A percentile compares a stretch with the other conserved stretches of the same genome.
Conservation (phyloP, 2,888 invertebrate genomes). For the Diploptera punctata region DNA sequence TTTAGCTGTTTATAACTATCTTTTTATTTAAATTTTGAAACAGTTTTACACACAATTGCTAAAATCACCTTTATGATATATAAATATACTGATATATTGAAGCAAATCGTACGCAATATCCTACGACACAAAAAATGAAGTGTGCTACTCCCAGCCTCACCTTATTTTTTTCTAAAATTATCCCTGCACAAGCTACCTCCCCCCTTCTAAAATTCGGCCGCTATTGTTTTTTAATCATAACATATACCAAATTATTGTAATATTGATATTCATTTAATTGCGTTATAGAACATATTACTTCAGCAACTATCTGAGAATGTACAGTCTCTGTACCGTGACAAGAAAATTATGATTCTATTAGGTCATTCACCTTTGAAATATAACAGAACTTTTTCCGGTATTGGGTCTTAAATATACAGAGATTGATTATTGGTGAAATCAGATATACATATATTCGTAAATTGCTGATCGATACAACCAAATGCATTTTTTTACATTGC, state of each 20-base stretch:
- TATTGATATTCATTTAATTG: neutral
- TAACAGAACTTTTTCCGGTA: constrained; percentile 23
- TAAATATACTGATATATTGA: neutral
- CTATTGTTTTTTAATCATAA: neutral
- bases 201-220: constrained; percentile 6
- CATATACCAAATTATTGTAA: neutral
- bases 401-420: neutral
- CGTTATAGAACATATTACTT: neutral
- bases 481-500: too few relatives aligned
- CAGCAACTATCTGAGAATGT: neutral
- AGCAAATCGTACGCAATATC: neutral
- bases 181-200: constrained; percentile 18
- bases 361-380: constrained; percentile 28
- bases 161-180: constrained; percentile 30
- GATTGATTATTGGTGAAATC: too few relatives aligned
- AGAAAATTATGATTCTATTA: constrained; percentile 11
- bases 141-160: constrained; percentile 7
- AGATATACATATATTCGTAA: too few relatives aligned
- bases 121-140: constrained; percentile 7
- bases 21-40: constrained; percentile 25
- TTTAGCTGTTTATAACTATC: constrained; percentile 11
- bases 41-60: neutral
- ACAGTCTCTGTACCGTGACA: constrained; percentile 14
- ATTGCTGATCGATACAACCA: too few relatives aligned
- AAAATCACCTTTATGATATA: neutral